Conservation (phyloP, 2,113 vertebrate genomes). For the Hyaena hyaena region DNA sequence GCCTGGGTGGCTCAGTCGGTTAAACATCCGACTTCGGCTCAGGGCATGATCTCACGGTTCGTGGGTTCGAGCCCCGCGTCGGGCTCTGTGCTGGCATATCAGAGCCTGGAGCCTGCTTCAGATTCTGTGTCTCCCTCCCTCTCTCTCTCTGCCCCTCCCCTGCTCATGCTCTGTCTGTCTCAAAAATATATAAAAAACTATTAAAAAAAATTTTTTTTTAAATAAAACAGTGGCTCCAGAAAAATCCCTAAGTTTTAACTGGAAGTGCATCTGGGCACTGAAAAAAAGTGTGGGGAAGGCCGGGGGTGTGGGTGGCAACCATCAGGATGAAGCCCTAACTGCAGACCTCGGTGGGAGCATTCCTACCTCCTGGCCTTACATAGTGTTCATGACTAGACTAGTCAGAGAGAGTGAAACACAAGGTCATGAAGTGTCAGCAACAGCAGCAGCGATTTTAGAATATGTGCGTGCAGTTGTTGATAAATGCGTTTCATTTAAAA, state of each 20-base stretch:
- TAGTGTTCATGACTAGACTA: not conserved
- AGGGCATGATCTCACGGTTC: no score
- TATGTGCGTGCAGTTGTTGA: not conserved
- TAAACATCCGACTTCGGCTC: no score
- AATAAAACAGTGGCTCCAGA: not conserved
- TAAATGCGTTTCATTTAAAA: not conserved
- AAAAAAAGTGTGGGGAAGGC: accelerated
- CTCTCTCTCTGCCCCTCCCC: no score
- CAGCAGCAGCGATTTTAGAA: not conserved
- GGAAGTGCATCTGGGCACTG: not conserved
- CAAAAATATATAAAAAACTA: no score
- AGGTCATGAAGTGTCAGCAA: not conserved
- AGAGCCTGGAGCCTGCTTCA: no score
- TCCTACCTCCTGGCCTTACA: not conserved
- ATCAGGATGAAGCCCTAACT: accelerated
- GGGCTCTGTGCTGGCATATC: no score
- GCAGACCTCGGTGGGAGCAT: not conserved
- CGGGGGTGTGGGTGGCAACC: accelerated
- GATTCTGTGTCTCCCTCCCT: no score
- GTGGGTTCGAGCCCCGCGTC: no score
- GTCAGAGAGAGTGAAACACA: not conserved
- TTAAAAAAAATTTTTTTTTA: no score
- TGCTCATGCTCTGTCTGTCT: no score
- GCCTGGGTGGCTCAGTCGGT: no score
- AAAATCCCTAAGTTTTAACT: not conserved